Conservation (phyloP, 2,113 vertebrate species). For the Lanius ludovicianus region DNA sequence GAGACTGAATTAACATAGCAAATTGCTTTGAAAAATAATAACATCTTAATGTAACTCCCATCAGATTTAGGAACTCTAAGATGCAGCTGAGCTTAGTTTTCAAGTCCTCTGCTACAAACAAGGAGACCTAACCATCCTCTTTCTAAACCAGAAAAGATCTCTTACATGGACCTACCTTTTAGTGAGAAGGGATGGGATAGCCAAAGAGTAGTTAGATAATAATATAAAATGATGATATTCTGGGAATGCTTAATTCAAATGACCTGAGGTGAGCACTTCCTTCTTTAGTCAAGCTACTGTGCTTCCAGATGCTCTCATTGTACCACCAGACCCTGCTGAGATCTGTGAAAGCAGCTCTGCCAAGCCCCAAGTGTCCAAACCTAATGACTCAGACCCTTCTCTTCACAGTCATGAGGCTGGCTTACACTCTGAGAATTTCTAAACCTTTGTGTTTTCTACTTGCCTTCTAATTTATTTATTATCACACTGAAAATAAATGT, state of each 20-base stretch:
- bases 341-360: background rate
- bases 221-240: background rate
- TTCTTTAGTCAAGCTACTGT: background rate
- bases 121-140: background rate
- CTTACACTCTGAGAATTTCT: background rate
- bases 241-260: background rate
- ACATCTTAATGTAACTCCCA: background rate
- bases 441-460: background rate
- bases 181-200: background rate
- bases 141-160: background rate
- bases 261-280: background rate
- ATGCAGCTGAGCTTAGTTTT: background rate
- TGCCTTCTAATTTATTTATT: slow-evolving; percentile 23
- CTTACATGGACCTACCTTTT: background rate
- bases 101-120: background rate
- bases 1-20: background rate
- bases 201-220: background rate
- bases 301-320: background rate
- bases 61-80: background rate
- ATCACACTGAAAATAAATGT: slow-evolving; percentile 7
- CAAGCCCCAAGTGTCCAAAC: background rate
- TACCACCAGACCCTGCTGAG: background rate
- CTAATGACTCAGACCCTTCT: background rate
- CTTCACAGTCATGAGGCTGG: background rate
- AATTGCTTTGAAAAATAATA: background rate